phyloP scores from a whole-genome alignment of 1,140 invertebrate species.

The Lethrus apterus region DNA sequence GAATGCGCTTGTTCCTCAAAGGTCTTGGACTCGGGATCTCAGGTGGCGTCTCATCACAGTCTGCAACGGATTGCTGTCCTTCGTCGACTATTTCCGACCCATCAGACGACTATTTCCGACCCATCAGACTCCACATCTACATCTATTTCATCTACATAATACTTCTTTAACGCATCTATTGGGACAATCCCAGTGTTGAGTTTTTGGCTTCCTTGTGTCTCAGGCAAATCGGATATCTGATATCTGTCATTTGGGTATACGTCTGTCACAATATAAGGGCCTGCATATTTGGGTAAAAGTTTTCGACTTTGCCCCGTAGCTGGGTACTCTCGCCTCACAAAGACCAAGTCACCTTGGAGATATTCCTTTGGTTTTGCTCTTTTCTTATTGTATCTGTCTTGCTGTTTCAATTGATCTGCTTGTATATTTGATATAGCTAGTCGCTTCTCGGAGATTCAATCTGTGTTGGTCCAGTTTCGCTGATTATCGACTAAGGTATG shows the following conservation, averaged over 20 bases:
- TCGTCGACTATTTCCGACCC: no score
- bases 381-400: background rate
- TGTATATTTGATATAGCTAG: background rate
- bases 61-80: no score
- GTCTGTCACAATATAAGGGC: conserved; percentile 24
- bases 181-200: conserved; percentile 23
- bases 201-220: conserved; percentile 21
- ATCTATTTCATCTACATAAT: no score
- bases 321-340: background rate
- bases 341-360: background rate
- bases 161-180: conserved; percentile 23
- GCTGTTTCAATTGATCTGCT: background rate
- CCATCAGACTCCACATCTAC: no score
- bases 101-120: no score
- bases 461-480: background rate
- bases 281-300: conserved; percentile 24
- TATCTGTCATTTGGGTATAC: conserved; percentile 1
- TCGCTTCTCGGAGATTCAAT: background rate
- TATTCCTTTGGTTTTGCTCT: background rate
- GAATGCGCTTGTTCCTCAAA: no score
- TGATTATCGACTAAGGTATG: background rate
- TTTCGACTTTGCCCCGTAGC: conserved; percentile 18
- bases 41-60: no score
- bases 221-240: conserved; percentile 25
- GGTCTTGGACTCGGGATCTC: no score